These are phyloP conservation scores for Molanna angustata DNA, from an alignment of 2,888 invertebrate genomes.

Conservation along the genomic window DNA sequence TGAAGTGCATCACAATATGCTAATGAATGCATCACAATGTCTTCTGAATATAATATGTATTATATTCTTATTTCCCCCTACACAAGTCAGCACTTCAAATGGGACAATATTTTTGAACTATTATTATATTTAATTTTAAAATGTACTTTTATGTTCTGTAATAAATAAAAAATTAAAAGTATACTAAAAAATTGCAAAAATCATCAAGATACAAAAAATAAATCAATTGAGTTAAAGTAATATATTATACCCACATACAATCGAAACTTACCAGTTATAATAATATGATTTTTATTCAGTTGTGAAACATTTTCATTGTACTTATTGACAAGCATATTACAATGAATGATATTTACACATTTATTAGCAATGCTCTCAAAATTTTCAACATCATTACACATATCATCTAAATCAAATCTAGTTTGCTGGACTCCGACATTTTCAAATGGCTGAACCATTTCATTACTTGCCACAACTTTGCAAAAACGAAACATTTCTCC, in stretches of 20 bases:
- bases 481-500: slow-evolving; percentile 54
- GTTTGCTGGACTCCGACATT: slow-evolving; percentile 5
- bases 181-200: too few species aligned
- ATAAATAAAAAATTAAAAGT: too few species aligned
- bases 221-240: not conserved
- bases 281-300: slow-evolving; percentile 18
- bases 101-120: too few species aligned
- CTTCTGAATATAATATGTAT: too few species aligned
- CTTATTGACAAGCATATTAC: slow-evolving; percentile 35
- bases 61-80: too few species aligned
- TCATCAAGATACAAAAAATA: not conserved
- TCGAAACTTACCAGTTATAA: slow-evolving; percentile 20
- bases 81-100: too few species aligned
- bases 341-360: slow-evolving; percentile 39
- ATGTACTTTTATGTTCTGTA: too few species aligned
- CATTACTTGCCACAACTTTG: slow-evolving; percentile 38
- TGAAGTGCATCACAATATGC: too few species aligned
- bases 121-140: too few species aligned
- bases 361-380: slow-evolving; percentile 42
- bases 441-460: slow-evolving; percentile 21
- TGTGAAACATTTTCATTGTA: not conserved
- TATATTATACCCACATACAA: not conserved
- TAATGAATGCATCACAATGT: too few species aligned
- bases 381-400: slow-evolving; percentile 22
- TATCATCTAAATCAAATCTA: slow-evolving; percentile 19